Evolutionary conservation across 2,113 vertebrate species (phyloP).

Genomic region (Orycteropus afer): DNA sequence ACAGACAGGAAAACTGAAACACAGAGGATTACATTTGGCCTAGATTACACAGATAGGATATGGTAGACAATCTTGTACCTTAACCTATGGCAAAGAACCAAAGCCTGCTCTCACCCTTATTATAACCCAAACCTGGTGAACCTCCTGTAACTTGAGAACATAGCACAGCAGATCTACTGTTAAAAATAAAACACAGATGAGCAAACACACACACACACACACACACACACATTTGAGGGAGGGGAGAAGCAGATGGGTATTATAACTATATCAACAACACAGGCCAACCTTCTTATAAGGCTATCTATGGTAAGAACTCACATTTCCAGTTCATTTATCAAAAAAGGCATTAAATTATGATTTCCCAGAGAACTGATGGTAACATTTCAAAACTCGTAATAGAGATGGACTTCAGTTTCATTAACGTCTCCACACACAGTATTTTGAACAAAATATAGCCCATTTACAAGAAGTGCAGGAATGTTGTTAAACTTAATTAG

Average conservation of each 20-base stretch:
- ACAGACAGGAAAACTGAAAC: neutral
- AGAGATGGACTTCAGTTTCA: neutral
- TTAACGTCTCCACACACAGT: slow-evolving; percentile 33
- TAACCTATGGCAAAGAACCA: neutral
- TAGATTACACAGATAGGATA: neutral
- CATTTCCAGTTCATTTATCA: slow-evolving; percentile 50
- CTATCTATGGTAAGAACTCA: slow-evolving; percentile 5
- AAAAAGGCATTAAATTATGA: slow-evolving; percentile 42
- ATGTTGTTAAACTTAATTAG: slow-evolving; percentile 83
- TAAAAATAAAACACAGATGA: slow-evolving; percentile 5
- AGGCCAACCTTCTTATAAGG: neutral
- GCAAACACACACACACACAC: neutral
- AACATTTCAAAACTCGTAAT: slow-evolving; percentile 50
- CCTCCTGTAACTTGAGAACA: neutral
- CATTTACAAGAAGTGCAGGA: slow-evolving; percentile 68
- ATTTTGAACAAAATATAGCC: slow-evolving; percentile 71
- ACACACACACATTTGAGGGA: neutral
- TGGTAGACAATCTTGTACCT: neutral
- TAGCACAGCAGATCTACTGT: neutral
- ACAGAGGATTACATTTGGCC: neutral
- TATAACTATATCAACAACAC: neutral
- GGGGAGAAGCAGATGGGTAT: neutral
- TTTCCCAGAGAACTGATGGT: slow-evolving; percentile 35
- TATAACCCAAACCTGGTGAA: neutral
- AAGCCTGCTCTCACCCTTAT: neutral